These are phyloP conservation scores for Plagodis dolabraria DNA, from an alignment of 2,888 invertebrate genomes.

Conservation along the genomic window DNA sequence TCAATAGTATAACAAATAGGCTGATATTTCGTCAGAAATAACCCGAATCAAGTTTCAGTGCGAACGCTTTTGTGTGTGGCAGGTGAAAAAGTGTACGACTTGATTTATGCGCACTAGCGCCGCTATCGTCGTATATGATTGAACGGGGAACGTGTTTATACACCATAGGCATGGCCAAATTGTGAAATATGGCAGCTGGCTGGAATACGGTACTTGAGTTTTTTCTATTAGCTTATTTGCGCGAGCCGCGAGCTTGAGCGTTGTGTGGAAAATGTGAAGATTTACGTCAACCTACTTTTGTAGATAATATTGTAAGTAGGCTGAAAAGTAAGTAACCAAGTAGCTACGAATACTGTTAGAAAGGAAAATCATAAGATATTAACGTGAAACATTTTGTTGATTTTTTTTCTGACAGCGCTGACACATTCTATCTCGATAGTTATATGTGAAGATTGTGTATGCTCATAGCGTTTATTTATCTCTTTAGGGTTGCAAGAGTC, in stretches of 20 bases:
- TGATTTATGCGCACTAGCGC: conserved; percentile 83
- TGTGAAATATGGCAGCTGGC: conserved; percentile 78
- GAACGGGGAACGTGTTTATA: conserved; percentile 82
- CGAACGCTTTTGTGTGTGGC: conserved; percentile 84
- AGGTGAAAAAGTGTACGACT: conserved; percentile 84
- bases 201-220: conserved; percentile 58
- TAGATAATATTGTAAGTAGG: background rate
- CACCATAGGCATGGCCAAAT: conserved; percentile 64
- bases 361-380: too few relatives aligned
- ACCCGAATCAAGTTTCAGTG: conserved; percentile 84
- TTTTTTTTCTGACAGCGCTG: too few relatives aligned
- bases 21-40: conserved; percentile 84
- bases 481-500: too few relatives aligned
- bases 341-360: too few relatives aligned
- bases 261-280: conserved; percentile 1
- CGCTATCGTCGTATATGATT: conserved; percentile 79
- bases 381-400: too few relatives aligned
- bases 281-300: background rate
- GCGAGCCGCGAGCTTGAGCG: conserved; percentile 5
- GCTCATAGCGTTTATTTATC: too few relatives aligned
- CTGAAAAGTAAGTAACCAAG: too few relatives aligned
- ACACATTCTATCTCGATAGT: too few relatives aligned
- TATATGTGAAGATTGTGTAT: too few relatives aligned
- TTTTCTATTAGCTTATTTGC: conserved; percentile 44
- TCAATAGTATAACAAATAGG: conserved; percentile 85